phyloP scores from a whole-genome alignment of 2,113 vertebrate species.

The Glaucomys volans region DNA sequence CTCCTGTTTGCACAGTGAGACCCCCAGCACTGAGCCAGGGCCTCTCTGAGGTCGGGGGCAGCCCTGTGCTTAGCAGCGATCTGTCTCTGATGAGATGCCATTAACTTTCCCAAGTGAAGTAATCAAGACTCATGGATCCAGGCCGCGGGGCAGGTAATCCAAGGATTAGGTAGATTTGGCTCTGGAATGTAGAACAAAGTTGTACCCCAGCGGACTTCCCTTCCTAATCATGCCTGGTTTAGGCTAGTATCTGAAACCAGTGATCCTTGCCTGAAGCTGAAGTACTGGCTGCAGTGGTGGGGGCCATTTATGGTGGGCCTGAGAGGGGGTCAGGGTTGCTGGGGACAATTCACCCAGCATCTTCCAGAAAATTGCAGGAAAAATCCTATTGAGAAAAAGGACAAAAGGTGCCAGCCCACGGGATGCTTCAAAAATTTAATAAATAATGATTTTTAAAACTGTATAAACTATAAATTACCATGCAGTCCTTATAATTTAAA shows the following conservation, averaged over 20 bases:
- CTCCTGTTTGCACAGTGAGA: background rate
- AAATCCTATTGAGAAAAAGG: background rate
- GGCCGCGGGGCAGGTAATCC: slow-evolving; percentile 22
- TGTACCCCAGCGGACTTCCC: background rate
- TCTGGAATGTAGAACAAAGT: slow-evolving; percentile 60
- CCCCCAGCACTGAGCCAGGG: background rate
- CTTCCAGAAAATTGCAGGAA: background rate
- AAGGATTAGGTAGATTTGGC: slow-evolving; percentile 45
- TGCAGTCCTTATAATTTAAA: slow-evolving; percentile 99
- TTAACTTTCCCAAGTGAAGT: background rate
- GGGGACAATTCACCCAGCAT: accelerated
- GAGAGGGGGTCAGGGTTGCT: background rate
- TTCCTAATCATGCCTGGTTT: background rate
- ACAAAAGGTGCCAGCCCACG: slow-evolving; percentile 51
- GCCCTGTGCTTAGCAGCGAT: background rate
- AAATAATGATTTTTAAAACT: slow-evolving; percentile 92
- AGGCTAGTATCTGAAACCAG: background rate
- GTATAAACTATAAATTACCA: slow-evolving; percentile 99
- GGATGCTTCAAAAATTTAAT: slow-evolving; percentile 91
- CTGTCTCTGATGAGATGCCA: background rate
- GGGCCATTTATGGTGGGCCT: no score
- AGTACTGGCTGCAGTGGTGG: background rate
- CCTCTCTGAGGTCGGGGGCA: background rate
- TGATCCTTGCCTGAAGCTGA: background rate
- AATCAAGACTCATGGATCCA: background rate